Conservation (phyloP, 2,888 invertebrate genomes). For the Globia sparganii region DNA sequence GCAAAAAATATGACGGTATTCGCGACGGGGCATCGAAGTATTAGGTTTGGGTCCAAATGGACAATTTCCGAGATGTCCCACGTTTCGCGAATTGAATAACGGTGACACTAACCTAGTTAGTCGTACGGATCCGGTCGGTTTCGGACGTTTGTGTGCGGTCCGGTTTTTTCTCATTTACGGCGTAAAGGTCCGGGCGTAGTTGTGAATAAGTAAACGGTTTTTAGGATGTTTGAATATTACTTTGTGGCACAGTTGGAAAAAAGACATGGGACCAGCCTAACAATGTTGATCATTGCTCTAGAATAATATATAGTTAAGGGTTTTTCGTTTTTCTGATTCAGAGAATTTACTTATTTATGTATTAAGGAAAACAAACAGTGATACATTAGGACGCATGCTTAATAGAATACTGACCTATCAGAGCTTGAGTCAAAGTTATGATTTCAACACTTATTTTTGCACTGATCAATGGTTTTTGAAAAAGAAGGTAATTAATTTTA, state of each 20-base stretch:
- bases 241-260: constrained; percentile 3
- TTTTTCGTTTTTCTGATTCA: too few relatives aligned
- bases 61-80: constrained; percentile 66
- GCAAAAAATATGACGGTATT: constrained; percentile 56
- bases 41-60: constrained; percentile 66
- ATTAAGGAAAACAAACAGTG: background rate
- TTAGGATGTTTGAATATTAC: background rate
- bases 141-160: constrained; percentile 16
- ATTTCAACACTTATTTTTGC: too few relatives aligned
- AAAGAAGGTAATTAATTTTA: too few relatives aligned
- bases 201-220: constrained; percentile 44
- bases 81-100: constrained; percentile 63
- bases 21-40: constrained; percentile 58
- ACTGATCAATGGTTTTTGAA: too few relatives aligned
- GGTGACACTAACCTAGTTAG: constrained; percentile 60
- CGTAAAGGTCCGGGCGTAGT: background rate
- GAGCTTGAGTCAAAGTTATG: too few relatives aligned
- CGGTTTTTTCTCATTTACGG: constrained; percentile 54
- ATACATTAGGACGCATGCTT: too few relatives aligned
- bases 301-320: too few relatives aligned
- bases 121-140: constrained; percentile 32
- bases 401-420: too few relatives aligned
- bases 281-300: background rate
- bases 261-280: background rate
- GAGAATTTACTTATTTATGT: background rate